Evolutionary conservation across 2,797 vertebrate species (phyloP).

Genomic region (Gymnothorax reevesii): DNA sequence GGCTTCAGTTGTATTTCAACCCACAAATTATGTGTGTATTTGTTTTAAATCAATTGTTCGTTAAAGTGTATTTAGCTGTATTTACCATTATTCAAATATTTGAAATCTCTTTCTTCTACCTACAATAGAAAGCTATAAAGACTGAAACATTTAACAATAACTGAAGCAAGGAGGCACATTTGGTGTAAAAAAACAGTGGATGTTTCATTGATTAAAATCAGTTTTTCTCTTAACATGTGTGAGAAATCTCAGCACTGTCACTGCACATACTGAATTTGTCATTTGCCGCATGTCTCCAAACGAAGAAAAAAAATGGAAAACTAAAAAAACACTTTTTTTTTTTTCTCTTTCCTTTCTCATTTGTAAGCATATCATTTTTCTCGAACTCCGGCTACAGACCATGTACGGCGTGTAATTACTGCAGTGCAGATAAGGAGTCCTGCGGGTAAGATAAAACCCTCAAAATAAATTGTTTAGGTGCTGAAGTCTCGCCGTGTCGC

Average conservation of each 20-base stretch:
- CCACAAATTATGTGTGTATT: neutral
- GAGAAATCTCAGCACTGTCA: neutral
- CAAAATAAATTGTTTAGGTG: constrained; percentile 60
- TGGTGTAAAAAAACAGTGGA: neutral
- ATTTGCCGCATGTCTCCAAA: neutral
- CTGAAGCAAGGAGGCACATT: neutral
- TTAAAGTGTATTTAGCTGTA: neutral
- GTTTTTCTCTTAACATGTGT: neutral
- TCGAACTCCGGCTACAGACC: constrained; percentile 2
- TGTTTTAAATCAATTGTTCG: neutral
- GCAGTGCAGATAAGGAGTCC: constrained; percentile 4
- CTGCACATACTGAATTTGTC: neutral
- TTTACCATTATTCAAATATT: neutral
- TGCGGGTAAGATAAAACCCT: constrained; percentile 11
- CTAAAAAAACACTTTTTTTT: neutral
- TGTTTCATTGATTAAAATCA: neutral
- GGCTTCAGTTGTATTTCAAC: neutral
- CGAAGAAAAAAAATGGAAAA: neutral
- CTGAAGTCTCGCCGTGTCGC: constrained; percentile 26
- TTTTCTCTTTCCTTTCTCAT: neutral
- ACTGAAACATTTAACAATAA: neutral
- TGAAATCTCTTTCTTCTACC: neutral
- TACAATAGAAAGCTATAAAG: neutral
- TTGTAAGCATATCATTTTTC: constrained; percentile 19
- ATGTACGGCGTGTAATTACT: constrained; percentile 19